Base-by-base conservation (phyloP, 2,888 invertebrate genomes). In the Pristionchus japonicus region DNA sequence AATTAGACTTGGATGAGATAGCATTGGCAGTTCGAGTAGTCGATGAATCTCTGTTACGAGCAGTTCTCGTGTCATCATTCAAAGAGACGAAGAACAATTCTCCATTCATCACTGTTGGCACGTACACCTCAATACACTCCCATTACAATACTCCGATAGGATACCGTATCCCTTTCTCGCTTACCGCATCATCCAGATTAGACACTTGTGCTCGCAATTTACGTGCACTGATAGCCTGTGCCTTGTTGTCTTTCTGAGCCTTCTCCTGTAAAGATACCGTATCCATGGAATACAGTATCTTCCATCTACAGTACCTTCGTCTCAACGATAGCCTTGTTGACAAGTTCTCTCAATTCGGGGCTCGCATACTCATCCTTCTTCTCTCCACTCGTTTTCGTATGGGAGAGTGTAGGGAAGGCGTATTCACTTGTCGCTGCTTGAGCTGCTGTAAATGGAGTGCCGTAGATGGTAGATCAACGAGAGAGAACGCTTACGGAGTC, bases 101-200 rank as follows among this genome's bases (percentile, higher is more conserved):
- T n/a, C 80, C 80, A 80, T 80, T 80, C 37, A 80, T 43, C 20
- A 80, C 80, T 4, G 80, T 80, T 1, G 80, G 80, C 49, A 80
- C 80, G 31, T 80, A 80, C 27, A 80, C 80, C 80, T 80, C 80
- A 80, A 23, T 47, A 47, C 43, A 77, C 11, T 40, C 47, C 15
- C n/a, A 37, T 31, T 49, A 47, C 0, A 49, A 6, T 47, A 47
- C 17, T 47, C 80, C 61, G n/a, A n/a, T n/a, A n/a, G n/a, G n/a
- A n/a, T n/a, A n/a, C n/a, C n/a, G n/a, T n/a, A 20, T 27, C 23
- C 23, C 23, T n/a, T n/a, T 37, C 37, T n/a, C 13, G 6, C 80
- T 49, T 31, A 80, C 80, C 13, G 80, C 47, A 47, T 80, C 80
- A 80, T 80, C 80, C 27, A 80, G 80, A 49, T 80, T 47, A n/a